Evolutionary conservation across 2,888 invertebrate species (phyloP).

Genomic region (Macrophya alboannulata): DNA sequence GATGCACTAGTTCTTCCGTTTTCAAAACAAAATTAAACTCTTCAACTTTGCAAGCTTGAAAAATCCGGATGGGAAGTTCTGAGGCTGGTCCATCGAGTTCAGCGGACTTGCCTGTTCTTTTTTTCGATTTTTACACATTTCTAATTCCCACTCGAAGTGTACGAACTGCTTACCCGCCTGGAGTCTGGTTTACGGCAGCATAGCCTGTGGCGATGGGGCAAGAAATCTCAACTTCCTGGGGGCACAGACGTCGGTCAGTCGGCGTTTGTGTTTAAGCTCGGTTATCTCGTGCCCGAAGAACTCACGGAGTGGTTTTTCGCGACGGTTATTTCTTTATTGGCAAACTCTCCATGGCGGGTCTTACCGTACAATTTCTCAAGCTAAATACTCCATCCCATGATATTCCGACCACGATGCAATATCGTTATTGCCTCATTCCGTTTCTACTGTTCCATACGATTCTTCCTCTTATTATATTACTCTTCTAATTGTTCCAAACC

Average conservation of each 20-base stretch:
- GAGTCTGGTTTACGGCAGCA: constrained; percentile 20
- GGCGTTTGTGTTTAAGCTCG: constrained; percentile 12
- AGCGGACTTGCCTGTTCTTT: too few species aligned
- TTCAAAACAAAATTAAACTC: too few species aligned
- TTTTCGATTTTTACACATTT: not conserved
- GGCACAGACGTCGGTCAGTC: constrained; percentile 63
- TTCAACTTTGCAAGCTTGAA: too few species aligned
- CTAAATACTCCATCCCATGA: constrained; percentile 29
- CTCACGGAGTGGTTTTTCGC: constrained; percentile 16
- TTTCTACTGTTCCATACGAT: constrained; percentile 5
- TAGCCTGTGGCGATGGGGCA: constrained; percentile 8
- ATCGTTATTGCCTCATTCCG: constrained; percentile 21
- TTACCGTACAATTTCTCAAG: not conserved
- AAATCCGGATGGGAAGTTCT: too few species aligned
- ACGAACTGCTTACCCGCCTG: not conserved
- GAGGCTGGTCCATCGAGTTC: too few species aligned
- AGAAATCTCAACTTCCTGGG: constrained; percentile 54
- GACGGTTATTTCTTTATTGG: not conserved
- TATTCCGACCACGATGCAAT: constrained; percentile 27
- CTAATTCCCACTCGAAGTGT: not conserved
- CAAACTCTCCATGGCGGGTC: not conserved
- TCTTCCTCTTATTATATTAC: not conserved
- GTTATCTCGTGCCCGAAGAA: not conserved
- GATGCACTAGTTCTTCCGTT: too few species aligned
- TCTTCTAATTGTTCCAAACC: not conserved